Percentiles rank a stretch among this genome's conserved stretches.
phyloP scores from a whole-genome alignment of 2,113 vertebrate genomes.

The Picathartes gymnocephalus region DNA sequence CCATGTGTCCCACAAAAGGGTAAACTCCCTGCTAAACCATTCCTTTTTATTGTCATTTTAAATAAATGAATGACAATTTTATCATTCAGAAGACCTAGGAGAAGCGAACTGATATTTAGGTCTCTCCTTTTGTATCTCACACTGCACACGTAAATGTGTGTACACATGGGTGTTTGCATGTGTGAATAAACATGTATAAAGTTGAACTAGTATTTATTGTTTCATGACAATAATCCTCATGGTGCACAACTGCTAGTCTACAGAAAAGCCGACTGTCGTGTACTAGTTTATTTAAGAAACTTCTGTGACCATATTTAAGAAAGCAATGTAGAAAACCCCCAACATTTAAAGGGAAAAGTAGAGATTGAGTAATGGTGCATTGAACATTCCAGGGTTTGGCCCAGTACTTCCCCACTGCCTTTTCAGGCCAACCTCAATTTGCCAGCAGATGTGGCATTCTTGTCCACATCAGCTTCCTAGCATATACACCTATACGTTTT shows the following conservation, averaged over 20 bases:
- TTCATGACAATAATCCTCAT: neutral
- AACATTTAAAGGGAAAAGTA: neutral
- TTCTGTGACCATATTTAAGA: neutral
- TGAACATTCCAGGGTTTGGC: neutral
- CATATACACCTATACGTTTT: neutral
- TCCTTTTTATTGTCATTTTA: constrained; percentile 35
- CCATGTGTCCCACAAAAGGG: constrained; percentile 29
- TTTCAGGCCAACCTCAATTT: neutral
- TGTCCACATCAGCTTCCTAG: neutral
- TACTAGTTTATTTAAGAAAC: neutral
- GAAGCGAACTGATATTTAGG: neutral
- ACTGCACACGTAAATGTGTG: neutral
- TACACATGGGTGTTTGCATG: rapidly evolving
- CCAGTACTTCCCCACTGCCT: rapidly evolving
- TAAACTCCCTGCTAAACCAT: constrained; percentile 20
- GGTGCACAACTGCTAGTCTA: neutral
- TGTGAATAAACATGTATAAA: neutral
- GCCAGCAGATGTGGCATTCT: neutral
- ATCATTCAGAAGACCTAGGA: constrained; percentile 9
- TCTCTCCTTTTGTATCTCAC: neutral
- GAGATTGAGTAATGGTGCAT: neutral
- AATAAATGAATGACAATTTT: constrained; percentile 40
- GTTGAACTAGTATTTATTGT: neutral
- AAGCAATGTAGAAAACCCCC: neutral
- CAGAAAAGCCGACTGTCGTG: neutral